Evolutionary conservation across 2,113 vertebrate species (phyloP).

Genomic region (Seriola quinqueradiata): DNA sequence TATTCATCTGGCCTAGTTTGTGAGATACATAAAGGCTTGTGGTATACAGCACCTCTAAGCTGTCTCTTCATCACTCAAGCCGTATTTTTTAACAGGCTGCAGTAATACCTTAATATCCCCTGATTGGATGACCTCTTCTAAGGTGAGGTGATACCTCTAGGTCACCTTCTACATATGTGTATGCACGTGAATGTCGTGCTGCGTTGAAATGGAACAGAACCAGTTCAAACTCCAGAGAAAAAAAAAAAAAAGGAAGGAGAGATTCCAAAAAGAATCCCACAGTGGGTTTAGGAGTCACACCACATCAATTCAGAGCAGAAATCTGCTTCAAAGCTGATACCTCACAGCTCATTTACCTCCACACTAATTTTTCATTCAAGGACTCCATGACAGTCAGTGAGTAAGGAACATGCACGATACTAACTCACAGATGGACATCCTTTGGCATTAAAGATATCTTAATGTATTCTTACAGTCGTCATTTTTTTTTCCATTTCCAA

Average conservation of each 20-base stretch:
- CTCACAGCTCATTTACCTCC: constrained; percentile 77
- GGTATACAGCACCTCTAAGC: constrained; percentile 6
- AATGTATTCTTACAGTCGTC: constrained; percentile 26
- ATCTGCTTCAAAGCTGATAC: constrained; percentile 66
- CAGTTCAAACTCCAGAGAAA: constrained; percentile 26
- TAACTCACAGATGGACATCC: constrained; percentile 43
- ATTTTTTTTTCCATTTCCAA: constrained; percentile 7
- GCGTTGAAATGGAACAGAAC: constrained; percentile 39
- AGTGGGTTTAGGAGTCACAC: constrained; percentile 64
- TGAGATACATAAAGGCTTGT: constrained; percentile 40
- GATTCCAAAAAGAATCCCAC: constrained; percentile 36
- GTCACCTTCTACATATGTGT: constrained; percentile 30
- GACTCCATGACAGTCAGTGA: constrained; percentile 52
- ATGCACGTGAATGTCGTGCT: background rate
- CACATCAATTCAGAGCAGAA: constrained; percentile 71
- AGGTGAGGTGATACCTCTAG: constrained; percentile 16
- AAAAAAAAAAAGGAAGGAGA: constrained; percentile 38
- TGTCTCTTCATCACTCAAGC: constrained; percentile 43
- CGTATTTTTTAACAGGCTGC: constrained; percentile 42
- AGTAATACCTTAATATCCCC: constrained; percentile 42
- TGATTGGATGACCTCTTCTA: constrained; percentile 50
- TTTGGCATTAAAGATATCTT: constrained; percentile 25
- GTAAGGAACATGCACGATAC: constrained; percentile 43
- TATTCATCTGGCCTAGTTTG: constrained; percentile 61
- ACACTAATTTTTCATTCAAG: constrained; percentile 65